Conservation (phyloP, 2,888 invertebrate genomes). For the Drosophila conformis region DNA sequence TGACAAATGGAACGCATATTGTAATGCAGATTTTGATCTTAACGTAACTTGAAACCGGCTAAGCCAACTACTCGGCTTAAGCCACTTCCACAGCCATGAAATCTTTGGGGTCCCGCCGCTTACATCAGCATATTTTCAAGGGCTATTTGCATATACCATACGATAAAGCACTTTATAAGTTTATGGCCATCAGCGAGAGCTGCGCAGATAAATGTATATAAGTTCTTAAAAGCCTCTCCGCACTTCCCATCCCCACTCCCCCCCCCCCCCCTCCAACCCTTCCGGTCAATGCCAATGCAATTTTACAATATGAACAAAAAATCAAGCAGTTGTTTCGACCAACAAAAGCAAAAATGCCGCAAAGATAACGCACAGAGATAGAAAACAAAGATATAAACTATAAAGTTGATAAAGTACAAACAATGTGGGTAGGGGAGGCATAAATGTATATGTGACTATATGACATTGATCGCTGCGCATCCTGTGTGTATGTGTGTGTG, state of each 20-base stretch:
- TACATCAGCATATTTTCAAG: slow-evolving; percentile 43
- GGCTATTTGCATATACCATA: slow-evolving; percentile 53
- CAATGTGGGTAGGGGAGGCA: slow-evolving; percentile 3
- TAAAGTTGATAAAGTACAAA: slow-evolving; percentile 69
- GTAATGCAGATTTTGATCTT: slow-evolving; percentile 69
- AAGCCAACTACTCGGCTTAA: slow-evolving; percentile 28
- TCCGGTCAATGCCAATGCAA: slow-evolving; percentile 53
- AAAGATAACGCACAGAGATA: slow-evolving; percentile 52
- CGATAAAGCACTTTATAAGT: slow-evolving; percentile 58
- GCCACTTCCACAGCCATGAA: slow-evolving; percentile 7
- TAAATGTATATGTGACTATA: slow-evolving; percentile 48
- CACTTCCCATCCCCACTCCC: slow-evolving; percentile 2
- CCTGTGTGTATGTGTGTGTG: slow-evolving; percentile 36
- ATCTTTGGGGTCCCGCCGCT: slow-evolving; percentile 1
- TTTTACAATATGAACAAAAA: slow-evolving; percentile 62
- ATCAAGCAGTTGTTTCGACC: slow-evolving; percentile 7
- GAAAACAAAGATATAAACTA: slow-evolving; percentile 76
- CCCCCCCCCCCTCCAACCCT: slow-evolving; percentile 11
- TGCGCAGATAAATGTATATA: slow-evolving; percentile 40
- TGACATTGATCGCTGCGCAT: slow-evolving; percentile 72
- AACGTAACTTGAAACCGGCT: slow-evolving; percentile 51
- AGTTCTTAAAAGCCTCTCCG: slow-evolving; percentile 56
- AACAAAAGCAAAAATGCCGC: slow-evolving; percentile 30
- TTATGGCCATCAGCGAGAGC: slow-evolving; percentile 40
- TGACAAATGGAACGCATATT: slow-evolving; percentile 67